phyloP scores from a whole-genome alignment of 2,888 invertebrate species.

The Noctua janthe region DNA sequence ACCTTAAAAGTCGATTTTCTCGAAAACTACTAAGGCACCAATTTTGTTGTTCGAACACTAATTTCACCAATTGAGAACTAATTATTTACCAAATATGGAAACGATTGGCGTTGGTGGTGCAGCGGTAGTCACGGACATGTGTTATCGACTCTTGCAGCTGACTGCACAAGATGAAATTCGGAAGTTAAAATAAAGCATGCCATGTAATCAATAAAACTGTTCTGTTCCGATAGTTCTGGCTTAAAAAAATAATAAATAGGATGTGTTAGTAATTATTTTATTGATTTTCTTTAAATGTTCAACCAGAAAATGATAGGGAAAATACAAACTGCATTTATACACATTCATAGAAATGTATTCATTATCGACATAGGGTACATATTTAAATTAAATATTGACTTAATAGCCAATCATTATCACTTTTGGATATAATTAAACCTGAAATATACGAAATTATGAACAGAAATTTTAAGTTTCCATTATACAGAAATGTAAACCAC shows the following conservation, averaged over 20 bases:
- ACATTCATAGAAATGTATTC: constrained; percentile 85
- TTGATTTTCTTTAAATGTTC: constrained; percentile 15
- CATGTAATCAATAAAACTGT: not conserved
- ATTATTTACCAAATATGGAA: too few relatives aligned
- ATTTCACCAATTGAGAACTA: too few relatives aligned
- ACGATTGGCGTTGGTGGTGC: too few relatives aligned
- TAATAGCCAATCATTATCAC: constrained; percentile 68
- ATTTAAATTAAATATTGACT: constrained; percentile 72
- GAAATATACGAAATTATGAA: constrained; percentile 42
- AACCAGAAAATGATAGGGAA: constrained; percentile 15
- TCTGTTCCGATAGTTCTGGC: not conserved
- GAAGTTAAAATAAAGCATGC: too few relatives aligned
- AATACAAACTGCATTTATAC: constrained; percentile 57
- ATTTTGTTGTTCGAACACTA: too few relatives aligned
- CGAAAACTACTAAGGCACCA: too few relatives aligned
- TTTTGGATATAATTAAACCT: constrained; percentile 56
- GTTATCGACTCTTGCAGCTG: too few relatives aligned
- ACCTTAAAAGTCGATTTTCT: too few relatives aligned
- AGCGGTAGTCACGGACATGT: too few relatives aligned
- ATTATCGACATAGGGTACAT: constrained; percentile 81
- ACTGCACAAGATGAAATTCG: too few relatives aligned
- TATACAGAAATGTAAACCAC: constrained; percentile 32
- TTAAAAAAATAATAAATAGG: constrained; percentile 29
- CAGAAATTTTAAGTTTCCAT: constrained; percentile 56
- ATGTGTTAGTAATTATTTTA: constrained; percentile 14